A percentile compares a stretch with the other conserved stretches of the same genome.
phyloP scores from a whole-genome alignment of 2,888 invertebrate genomes.

The Scaeva pyrastri region DNA sequence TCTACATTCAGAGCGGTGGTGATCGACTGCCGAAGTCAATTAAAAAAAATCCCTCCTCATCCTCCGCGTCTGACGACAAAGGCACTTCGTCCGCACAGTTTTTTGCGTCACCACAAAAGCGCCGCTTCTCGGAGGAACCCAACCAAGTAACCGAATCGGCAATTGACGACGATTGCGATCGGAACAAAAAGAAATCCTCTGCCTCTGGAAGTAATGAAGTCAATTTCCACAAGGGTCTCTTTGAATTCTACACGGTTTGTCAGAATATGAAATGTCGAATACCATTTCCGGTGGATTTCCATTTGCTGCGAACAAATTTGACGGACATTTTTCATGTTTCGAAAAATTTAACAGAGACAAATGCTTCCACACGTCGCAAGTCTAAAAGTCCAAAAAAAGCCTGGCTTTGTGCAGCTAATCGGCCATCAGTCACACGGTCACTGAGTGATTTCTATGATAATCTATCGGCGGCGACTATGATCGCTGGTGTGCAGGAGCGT shows the following conservation, averaged over 20 bases:
- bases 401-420: constrained; percentile 78
- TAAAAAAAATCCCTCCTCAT: constrained; percentile 38
- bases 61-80: constrained; percentile 19
- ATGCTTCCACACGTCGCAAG: constrained; percentile 77
- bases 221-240: constrained; percentile 76
- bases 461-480: constrained; percentile 81
- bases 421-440: constrained; percentile 80
- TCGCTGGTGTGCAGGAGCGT: constrained; percentile 74
- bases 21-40: constrained; percentile 76
- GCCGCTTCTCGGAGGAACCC: constrained; percentile 76
- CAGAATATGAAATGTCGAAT: constrained; percentile 81
- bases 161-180: constrained; percentile 59
- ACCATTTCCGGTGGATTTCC: constrained; percentile 82
- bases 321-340: constrained; percentile 78
- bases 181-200: constrained; percentile 41
- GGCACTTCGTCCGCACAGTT: constrained; percentile 45
- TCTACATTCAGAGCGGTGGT: constrained; percentile 86
- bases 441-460: constrained; percentile 84
- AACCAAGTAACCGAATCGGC: constrained; percentile 42
- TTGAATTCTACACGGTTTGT: constrained; percentile 81
- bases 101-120: constrained; percentile 78
- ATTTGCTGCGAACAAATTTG: constrained; percentile 80
- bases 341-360: constrained; percentile 65
- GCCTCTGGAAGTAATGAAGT: constrained; percentile 35
- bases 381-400: constrained; percentile 81